Conservation (phyloP, 2,888 invertebrate species). For the Sphecodes monilicornis region DNA sequence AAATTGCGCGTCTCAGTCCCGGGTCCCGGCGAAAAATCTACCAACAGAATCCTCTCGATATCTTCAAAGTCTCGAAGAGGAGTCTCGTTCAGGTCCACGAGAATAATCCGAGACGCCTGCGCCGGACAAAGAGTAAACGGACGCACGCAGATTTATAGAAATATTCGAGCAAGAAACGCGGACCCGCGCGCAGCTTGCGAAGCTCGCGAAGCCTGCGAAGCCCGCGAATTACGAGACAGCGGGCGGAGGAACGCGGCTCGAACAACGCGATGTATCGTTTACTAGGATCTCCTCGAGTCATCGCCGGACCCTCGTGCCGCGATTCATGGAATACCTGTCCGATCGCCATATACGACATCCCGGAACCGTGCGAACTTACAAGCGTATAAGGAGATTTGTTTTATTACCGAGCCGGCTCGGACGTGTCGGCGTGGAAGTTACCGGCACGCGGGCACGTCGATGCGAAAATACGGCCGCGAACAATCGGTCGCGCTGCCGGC, state of each 20-base stretch:
- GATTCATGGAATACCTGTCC: slow-evolving; percentile 51
- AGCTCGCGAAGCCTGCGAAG: neutral
- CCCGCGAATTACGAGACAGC: slow-evolving; percentile 51
- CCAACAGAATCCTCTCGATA: neutral
- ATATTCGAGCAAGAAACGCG: slow-evolving; percentile 5
- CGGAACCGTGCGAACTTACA: slow-evolving; percentile 61
- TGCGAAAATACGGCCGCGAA: slow-evolving; percentile 45
- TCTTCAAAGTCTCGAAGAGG: neutral
- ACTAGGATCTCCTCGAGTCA: slow-evolving; percentile 50
- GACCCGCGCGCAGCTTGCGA: neutral
- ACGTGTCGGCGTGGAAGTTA: slow-evolving; percentile 7
- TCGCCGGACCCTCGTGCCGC: slow-evolving; percentile 20
- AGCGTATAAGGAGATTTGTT: slow-evolving; percentile 59
- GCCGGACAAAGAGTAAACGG: neutral
- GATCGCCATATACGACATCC: slow-evolving; percentile 57
- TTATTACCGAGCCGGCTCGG: slow-evolving; percentile 35
- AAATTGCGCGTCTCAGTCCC: neutral
- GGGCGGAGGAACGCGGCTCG: slow-evolving; percentile 40
- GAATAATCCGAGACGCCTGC: neutral
- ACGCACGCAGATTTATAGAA: slow-evolving; percentile 17
- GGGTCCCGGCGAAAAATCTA: neutral
- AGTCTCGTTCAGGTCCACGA: neutral
- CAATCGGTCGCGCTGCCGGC: slow-evolving; percentile 22
- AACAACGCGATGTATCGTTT: slow-evolving; percentile 54
- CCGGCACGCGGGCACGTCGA: slow-evolving; percentile 20